Conservation (phyloP, 2,888 invertebrate genomes). For the Eupithecia tripunctaria region DNA sequence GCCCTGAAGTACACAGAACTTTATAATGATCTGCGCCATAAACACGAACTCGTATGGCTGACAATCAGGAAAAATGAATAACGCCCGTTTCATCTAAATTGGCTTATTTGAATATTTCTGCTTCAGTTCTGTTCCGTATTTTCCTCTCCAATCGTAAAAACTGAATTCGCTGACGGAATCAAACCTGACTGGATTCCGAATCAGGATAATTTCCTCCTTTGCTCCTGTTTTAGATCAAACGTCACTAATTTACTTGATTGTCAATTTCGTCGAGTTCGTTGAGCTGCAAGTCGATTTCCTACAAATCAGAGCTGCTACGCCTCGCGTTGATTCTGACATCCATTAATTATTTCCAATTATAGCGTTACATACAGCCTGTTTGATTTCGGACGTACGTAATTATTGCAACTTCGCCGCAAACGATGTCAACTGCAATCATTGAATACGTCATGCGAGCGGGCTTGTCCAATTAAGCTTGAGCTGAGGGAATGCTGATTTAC, state of each 20-base stretch:
- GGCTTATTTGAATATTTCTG: slow-evolving; percentile 48
- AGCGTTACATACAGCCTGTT: slow-evolving; percentile 48
- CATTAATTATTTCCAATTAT: slow-evolving; percentile 47
- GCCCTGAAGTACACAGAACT: background rate
- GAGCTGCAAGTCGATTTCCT: slow-evolving; percentile 42
- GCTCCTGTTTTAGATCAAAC: slow-evolving; percentile 39
- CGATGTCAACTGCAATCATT: slow-evolving; percentile 62
- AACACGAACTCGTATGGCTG: slow-evolving; percentile 19
- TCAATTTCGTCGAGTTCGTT: slow-evolving; percentile 36
- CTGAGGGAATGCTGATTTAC: slow-evolving; percentile 27
- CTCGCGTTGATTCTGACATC: slow-evolving; percentile 28
- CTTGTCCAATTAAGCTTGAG: slow-evolving; percentile 40
- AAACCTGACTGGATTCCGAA: slow-evolving; percentile 38
- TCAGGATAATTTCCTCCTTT: slow-evolving; percentile 43
- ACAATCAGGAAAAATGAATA: slow-evolving; percentile 42
- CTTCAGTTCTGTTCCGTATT: slow-evolving; percentile 39
- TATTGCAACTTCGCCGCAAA: slow-evolving; percentile 55
- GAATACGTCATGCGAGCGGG: slow-evolving; percentile 52
- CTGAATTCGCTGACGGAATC: slow-evolving; percentile 39
- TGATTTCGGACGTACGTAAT: slow-evolving; percentile 56
- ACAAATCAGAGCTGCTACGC: slow-evolving; percentile 22
- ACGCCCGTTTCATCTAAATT: slow-evolving; percentile 43
- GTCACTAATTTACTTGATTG: slow-evolving; percentile 42
- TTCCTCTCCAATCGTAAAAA: slow-evolving; percentile 42
- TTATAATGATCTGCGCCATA: slow-evolving; percentile 34